Base-by-base conservation (phyloP, 92 coral and sea anemone species). In the Bergia sp. region DNA sequence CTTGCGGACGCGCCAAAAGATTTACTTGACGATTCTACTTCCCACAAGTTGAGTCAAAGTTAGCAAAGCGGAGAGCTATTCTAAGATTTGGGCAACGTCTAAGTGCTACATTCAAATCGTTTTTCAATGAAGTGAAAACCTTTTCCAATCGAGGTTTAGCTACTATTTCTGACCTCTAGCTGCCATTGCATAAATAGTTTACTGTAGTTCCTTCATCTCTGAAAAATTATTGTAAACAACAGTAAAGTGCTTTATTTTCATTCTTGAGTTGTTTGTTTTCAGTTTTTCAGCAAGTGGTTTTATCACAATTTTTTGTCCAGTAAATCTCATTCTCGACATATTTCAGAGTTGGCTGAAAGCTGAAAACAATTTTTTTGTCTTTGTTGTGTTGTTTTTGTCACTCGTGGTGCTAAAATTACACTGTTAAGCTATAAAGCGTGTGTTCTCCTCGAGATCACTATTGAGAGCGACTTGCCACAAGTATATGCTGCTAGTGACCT, bases 401-500 rank as follows among this genome's bases (percentile, higher is more conserved):
- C n/a, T 76, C 1, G 12, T 76, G 3, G 23, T 23, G 9, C 1
- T 6, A 41, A 2, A 76, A 41, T n/a, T 76, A 40, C 43, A 64
- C 67, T 9, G 13, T 55, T 43, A 29, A 53, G 69, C 7, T 53
- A 9, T 36, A 50, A 50, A 11, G 7, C 2, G 11, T 36, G 7
- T 15, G 44, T 53, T 61, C 37, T 15, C 36, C 18, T n/a, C 15
- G 18, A 10, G 23, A 29, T 20, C 42, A 13, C 67, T 7, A 44
- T 18, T 1, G 23, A 41, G 13, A 37, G 79, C 29, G 49, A 44
- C 42, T 84, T 84, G 79, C 87, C 87, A 84, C 87, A 84, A 67
- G 87, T 84, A 53, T 84, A 23, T 84, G 79, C 36, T 43, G 8
- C 87, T 84, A 69, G 87, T 84, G 64, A 84, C 87, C 87, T 67